These are phyloP conservation scores for Heterotilapia buettikoferi DNA, from an alignment of 2,113 vertebrate species.

Conservation along the genomic window DNA sequence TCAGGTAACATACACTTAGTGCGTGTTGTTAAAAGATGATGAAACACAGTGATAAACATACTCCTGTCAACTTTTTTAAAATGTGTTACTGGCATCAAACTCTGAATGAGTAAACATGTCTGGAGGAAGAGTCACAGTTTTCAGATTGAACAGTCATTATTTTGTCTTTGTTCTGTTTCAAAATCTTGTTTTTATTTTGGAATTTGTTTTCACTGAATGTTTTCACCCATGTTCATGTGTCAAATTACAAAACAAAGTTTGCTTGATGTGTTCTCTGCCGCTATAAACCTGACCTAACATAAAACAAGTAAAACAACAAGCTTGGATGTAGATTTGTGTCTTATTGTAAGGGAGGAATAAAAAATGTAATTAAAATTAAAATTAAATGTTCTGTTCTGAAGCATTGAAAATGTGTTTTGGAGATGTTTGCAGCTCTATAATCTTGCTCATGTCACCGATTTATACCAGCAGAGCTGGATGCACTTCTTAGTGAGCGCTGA, in stretches of 20 bases:
- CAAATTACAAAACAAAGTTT: not conserved
- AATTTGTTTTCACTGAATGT: not conserved
- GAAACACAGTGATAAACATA: not conserved
- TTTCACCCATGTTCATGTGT: not conserved
- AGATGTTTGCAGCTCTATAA: not conserved
- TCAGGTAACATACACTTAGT: not conserved
- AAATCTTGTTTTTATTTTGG: not conserved
- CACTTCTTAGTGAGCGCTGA: not conserved
- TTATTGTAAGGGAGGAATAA: not conserved
- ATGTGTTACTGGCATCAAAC: not conserved
- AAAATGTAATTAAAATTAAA: not conserved
- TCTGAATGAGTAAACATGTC: not conserved
- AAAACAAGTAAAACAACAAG: not conserved
- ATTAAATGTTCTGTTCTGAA: not conserved
- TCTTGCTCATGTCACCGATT: fast-evolving
- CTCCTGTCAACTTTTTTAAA: not conserved
- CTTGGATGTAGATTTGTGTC: not conserved
- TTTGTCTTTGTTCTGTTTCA: not conserved
- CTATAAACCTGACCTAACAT: not conserved
- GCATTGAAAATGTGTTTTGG: not conserved
- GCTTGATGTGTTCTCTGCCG: not conserved
- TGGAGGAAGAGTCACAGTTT: not conserved
- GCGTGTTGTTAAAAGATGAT: not conserved
- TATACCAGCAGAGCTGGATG: not conserved
- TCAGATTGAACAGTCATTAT: not conserved